A percentile compares a stretch with the other conserved stretches of the same genome.
These are phyloP conservation scores for Campaea margaritaria DNA, from an alignment of 2,888 invertebrate genomes.

Conservation along the genomic window DNA sequence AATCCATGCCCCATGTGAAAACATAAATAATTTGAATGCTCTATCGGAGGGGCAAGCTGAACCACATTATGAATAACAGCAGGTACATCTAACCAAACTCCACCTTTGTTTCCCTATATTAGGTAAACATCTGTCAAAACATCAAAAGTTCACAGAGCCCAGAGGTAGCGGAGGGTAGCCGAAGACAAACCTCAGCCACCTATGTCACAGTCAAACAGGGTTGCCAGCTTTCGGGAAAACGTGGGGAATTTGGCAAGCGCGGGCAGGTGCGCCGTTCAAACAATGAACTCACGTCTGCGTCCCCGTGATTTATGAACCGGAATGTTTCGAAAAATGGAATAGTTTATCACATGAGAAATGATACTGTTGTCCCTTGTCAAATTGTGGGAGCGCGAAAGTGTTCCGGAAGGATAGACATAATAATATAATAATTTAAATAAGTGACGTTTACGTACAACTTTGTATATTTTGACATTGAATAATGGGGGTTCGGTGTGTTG, in stretches of 20 bases:
- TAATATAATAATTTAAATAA: slow-evolving; percentile 11
- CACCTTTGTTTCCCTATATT: background rate
- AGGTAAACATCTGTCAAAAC: slow-evolving; percentile 1
- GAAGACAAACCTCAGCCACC: slow-evolving; percentile 19
- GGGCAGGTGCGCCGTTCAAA: slow-evolving; percentile 20
- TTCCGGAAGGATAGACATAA: slow-evolving; percentile 5
- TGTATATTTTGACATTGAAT: slow-evolving; percentile 2
- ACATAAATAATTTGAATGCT: background rate
- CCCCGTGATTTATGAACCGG: slow-evolving; percentile 28
- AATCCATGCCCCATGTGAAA: background rate
- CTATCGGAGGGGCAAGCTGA: slow-evolving; percentile 1
- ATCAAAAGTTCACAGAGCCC: slow-evolving; percentile 10
- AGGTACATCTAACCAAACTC: background rate
- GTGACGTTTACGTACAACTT: slow-evolving; percentile 30
- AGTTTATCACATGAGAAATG: slow-evolving; percentile 33
- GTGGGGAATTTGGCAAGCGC: slow-evolving; percentile 9
- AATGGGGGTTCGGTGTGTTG: background rate
- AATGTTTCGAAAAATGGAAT: slow-evolving; percentile 30
- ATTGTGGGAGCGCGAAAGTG: slow-evolving; percentile 25
- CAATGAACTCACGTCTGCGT: slow-evolving; percentile 24
- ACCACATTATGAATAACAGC: too few relatives aligned
- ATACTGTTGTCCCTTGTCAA: slow-evolving; percentile 33
- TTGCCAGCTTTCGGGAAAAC: slow-evolving; percentile 23
- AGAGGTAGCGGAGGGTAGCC: slow-evolving; percentile 3
- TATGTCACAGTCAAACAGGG: slow-evolving; percentile 25